A percentile compares a stretch with the other conserved stretches of the same genome.
Conservation (phyloP, 1,140 invertebrate genomes). For the Ladona fulva region DNA sequence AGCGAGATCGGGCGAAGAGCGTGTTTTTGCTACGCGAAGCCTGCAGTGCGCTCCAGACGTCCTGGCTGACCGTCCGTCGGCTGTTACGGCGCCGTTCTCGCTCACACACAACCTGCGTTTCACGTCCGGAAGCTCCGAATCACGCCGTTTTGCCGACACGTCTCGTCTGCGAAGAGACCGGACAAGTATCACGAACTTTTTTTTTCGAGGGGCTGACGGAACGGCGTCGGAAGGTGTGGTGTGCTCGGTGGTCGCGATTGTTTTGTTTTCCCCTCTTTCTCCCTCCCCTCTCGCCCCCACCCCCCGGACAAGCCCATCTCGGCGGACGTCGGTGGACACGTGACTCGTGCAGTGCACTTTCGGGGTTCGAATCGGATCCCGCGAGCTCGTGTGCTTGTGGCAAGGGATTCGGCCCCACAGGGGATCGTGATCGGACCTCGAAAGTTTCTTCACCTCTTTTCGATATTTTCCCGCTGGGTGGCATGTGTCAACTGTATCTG, state of each 20-base stretch:
- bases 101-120: not conserved
- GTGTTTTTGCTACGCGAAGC: conserved; percentile 7
- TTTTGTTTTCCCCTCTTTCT: not conserved
- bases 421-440: not conserved
- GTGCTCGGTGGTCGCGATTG: not conserved
- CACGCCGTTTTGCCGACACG: too few relatives aligned
- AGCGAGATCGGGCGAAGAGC: not conserved
- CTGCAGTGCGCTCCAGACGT: not conserved
- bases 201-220: too few relatives aligned
- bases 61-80: not conserved
- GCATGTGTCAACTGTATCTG: not conserved
- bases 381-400: too few relatives aligned
- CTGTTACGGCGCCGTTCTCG: not conserved
- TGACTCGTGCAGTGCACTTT: too few relatives aligned
- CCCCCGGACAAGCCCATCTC: not conserved
- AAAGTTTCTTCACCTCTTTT: not conserved
- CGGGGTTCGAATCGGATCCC: too few relatives aligned
- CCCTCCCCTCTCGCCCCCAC: not conserved
- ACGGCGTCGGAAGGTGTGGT: not conserved
- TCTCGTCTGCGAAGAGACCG: too few relatives aligned
- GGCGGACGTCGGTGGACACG: not conserved
- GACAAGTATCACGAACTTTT: too few relatives aligned
- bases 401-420: too few relatives aligned
- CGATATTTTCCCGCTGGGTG: not conserved
- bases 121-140: too few relatives aligned